Percentiles rank a stretch among this genome's conserved stretches.
Evolutionary conservation across 2,113 vertebrate species (phyloP).

Genomic region (Pluvialis apricaria): DNA sequence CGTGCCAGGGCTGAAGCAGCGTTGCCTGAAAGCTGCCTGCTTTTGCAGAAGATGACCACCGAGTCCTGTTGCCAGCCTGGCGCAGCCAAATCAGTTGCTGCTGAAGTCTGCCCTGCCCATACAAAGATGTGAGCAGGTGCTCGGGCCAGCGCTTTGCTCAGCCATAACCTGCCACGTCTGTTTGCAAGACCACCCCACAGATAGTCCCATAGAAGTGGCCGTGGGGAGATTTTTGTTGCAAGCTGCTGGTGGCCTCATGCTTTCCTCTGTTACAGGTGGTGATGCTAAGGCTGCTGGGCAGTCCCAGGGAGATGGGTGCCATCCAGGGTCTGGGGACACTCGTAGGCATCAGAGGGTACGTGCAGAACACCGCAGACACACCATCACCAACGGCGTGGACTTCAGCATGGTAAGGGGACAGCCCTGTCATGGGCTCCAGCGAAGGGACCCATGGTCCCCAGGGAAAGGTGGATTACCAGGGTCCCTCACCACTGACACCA

Average conservation of each 20-base stretch:
- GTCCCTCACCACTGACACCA: neutral
- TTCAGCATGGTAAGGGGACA: conserved; percentile 80
- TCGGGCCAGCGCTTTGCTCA: neutral
- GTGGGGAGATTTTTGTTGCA: neutral
- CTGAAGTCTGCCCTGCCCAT: neutral
- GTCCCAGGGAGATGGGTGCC: conserved; percentile 72
- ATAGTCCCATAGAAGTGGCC: neutral
- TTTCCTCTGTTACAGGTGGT: conserved; percentile 43
- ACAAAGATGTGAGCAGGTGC: neutral
- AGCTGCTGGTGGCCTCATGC: neutral
- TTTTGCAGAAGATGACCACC: neutral
- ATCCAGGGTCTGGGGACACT: conserved; percentile 55
- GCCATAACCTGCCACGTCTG: neutral
- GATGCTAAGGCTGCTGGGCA: conserved; percentile 69
- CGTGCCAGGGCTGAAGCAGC: neutral
- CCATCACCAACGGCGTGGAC: conserved; percentile 89
- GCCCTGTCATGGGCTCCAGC: neutral
- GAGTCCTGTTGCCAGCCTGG: neutral
- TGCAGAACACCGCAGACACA: conserved; percentile 88
- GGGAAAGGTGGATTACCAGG: neutral
- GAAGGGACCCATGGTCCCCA: no score
- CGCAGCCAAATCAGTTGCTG: neutral
- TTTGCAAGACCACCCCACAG: neutral
- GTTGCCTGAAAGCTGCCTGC: neutral
- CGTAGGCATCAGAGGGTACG: conserved; percentile 74